phyloP scores from a whole-genome alignment of 2,797 vertebrate species.

The Peromyscus eremicus region DNA sequence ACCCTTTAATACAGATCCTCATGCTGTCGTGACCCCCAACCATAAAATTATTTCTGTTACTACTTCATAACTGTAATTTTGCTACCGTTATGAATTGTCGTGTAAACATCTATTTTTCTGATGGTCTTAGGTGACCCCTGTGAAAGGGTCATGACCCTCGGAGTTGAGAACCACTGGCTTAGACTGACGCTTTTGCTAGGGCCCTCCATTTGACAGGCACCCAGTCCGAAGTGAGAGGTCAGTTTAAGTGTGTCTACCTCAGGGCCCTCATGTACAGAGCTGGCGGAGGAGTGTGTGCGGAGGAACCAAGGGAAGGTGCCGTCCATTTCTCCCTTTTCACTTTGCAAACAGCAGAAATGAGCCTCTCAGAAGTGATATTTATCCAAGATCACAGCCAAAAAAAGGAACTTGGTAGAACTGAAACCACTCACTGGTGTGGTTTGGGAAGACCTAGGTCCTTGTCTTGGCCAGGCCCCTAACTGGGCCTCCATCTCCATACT shows the following conservation, averaged over 20 bases:
- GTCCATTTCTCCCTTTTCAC: not conserved
- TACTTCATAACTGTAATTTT: not conserved
- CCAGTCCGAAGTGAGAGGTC: not conserved
- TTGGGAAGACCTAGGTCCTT: not conserved
- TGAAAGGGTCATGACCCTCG: not conserved
- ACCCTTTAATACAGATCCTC: not conserved
- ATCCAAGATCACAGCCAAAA: not conserved
- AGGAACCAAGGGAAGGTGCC: not conserved
- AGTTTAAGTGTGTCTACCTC: not conserved
- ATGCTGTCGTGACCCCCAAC: not conserved
- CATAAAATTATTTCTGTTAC: not conserved
- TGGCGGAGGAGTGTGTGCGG: not conserved
- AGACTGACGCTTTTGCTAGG: not conserved
- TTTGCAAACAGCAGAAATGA: constrained; percentile 9
- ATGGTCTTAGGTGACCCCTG: not conserved
- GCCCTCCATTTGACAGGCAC: not conserved
- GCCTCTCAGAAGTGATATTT: not conserved
- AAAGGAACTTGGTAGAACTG: not conserved
- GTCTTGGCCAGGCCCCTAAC: not conserved
- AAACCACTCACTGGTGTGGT: not conserved
- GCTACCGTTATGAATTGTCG: not conserved
- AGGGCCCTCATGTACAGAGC: not conserved
- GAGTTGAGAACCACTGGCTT: not conserved
- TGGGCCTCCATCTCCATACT: not conserved
- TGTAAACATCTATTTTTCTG: not conserved